These are phyloP conservation scores for Aethes cnicana DNA, from an alignment of 2,888 invertebrate species.

Conservation along the genomic window DNA sequence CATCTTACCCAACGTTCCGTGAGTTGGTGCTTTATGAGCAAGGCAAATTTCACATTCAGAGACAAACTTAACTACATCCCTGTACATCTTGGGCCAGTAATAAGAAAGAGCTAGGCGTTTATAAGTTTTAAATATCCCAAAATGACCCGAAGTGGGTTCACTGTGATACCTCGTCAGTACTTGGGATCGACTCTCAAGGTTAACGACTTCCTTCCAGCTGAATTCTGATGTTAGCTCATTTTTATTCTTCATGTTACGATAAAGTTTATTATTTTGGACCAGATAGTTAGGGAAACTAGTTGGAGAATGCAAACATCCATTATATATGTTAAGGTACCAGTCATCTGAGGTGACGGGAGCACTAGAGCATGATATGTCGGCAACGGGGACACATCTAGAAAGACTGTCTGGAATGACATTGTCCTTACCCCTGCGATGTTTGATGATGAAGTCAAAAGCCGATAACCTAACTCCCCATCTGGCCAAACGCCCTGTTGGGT, in stretches of 20 bases:
- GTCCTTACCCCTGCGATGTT: background rate
- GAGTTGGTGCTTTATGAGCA: too few relatives aligned
- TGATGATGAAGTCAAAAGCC: background rate
- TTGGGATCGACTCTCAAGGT: background rate
- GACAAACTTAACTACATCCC: too few relatives aligned
- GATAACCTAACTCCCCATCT: background rate
- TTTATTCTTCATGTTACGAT: background rate
- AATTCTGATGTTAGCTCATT: background rate
- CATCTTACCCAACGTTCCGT: too few relatives aligned
- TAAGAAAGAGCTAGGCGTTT: background rate
- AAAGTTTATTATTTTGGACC: background rate
- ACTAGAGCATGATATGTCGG: background rate
- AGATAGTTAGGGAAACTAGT: background rate
- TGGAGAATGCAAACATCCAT: too few relatives aligned
- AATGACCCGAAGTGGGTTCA: too few relatives aligned
- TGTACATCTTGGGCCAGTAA: background rate
- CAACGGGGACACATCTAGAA: background rate
- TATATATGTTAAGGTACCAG: background rate
- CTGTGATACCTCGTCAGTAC: too few relatives aligned
- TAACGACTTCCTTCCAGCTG: background rate
- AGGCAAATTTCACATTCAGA: background rate
- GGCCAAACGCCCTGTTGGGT: background rate
- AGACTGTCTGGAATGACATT: too few relatives aligned
- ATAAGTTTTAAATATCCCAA: background rate
- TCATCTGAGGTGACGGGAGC: background rate